Evolutionary conservation across 2,797 vertebrate genomes (phyloP).

Genomic region (Cetoscarus ocellatus): DNA sequence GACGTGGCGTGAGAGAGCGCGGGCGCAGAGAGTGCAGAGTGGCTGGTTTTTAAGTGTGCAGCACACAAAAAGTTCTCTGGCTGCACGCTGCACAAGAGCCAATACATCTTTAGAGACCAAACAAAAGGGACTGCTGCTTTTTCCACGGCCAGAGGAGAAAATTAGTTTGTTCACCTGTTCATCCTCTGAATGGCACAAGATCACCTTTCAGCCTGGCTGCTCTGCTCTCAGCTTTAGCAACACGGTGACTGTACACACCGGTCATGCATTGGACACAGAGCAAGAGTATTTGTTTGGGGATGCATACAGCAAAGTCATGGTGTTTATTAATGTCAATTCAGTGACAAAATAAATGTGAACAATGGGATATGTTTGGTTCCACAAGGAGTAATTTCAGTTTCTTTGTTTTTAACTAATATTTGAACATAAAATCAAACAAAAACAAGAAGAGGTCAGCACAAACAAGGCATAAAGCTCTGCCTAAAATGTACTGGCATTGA

Average conservation of each 20-base stretch:
- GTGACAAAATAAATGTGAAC: background rate
- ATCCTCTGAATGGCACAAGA: slow-evolving; percentile 45
- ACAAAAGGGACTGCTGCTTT: slow-evolving; percentile 46
- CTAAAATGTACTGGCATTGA: no score
- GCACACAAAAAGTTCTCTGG: slow-evolving; percentile 36
- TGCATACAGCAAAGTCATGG: background rate
- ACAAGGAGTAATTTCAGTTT: no score
- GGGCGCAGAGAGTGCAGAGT: slow-evolving; percentile 23
- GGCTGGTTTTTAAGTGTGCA: slow-evolving; percentile 21
- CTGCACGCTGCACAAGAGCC: slow-evolving; percentile 32
- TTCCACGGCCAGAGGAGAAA: slow-evolving; percentile 35
- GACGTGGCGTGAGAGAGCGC: slow-evolving; percentile 41
- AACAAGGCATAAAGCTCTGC: no score
- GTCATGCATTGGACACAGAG: slow-evolving; percentile 3
- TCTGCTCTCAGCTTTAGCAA: background rate
- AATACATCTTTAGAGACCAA: slow-evolving; percentile 58
- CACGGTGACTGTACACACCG: background rate
- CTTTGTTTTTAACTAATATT: no score
- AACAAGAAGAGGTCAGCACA: no score
- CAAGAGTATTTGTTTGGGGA: background rate
- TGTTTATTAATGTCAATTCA: background rate
- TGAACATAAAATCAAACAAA: no score
- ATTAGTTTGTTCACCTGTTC: slow-evolving; percentile 68
- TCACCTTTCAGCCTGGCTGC: slow-evolving; percentile 39
- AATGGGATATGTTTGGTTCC: no score